Evolutionary conservation across 2,797 vertebrate species (phyloP).

Genomic region (Siniperca obscura): DNA sequence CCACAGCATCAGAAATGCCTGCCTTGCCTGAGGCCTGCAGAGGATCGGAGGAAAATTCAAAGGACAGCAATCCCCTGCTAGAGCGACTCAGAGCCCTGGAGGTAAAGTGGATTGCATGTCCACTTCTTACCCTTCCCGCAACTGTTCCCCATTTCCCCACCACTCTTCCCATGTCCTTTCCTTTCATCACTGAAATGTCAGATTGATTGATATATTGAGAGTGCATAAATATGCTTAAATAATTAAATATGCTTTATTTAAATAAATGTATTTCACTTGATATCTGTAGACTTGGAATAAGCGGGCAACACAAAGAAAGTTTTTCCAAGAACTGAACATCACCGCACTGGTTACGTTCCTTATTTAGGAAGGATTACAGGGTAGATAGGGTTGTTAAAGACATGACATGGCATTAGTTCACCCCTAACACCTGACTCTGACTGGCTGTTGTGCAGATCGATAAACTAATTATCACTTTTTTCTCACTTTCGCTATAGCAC

Average conservation of each 20-base stretch:
- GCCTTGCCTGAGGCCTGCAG: slow-evolving; percentile 59
- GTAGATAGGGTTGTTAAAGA: background rate
- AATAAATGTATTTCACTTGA: background rate
- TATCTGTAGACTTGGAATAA: background rate
- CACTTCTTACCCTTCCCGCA: background rate
- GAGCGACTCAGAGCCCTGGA: slow-evolving; percentile 89
- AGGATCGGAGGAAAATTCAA: slow-evolving; percentile 82
- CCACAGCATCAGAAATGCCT: slow-evolving; percentile 43
- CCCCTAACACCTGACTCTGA: background rate
- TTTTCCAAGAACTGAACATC: background rate
- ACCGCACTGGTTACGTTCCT: background rate
- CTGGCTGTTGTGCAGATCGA: background rate
- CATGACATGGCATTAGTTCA: background rate
- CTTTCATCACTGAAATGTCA: slow-evolving; percentile 13
- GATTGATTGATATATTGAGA: slow-evolving; percentile 13
- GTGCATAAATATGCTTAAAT: no score
- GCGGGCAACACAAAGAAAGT: background rate
- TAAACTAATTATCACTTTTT: slow-evolving; percentile 1
- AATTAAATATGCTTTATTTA: background rate
- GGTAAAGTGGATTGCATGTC: slow-evolving; percentile 80
- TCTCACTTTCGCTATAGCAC: background rate
- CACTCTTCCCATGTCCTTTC: background rate
- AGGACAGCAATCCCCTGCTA: slow-evolving; percentile 86
- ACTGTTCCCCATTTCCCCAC: background rate
- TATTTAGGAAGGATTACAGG: background rate